phyloP scores from a whole-genome alignment of 2,888 invertebrate species.

The Epinotia bilunana region DNA sequence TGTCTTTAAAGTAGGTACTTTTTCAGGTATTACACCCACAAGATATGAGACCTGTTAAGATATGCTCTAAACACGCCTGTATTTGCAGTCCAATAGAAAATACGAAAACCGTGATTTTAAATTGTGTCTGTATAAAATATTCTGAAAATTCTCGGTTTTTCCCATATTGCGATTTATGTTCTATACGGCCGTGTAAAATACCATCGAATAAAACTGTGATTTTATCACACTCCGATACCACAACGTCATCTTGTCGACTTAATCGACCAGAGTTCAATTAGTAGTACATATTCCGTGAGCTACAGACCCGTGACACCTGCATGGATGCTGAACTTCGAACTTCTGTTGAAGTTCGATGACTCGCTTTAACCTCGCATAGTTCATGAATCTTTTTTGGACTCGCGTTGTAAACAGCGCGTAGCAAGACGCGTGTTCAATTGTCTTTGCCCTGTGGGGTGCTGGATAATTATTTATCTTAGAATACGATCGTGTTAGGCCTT shows the following conservation, averaged over 20 bases:
- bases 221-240: constrained; percentile 22
- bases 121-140: no score
- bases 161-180: neutral
- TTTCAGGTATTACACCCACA: no score
- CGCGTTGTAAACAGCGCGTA: constrained; percentile 32
- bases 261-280: constrained; percentile 37
- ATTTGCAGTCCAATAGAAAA: no score
- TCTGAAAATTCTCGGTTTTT: neutral
- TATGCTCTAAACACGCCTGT: neutral
- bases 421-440: neutral
- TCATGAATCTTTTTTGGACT: constrained; percentile 38
- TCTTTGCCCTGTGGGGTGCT: neutral
- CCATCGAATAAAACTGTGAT: neutral
- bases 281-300: constrained; percentile 9
- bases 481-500: neutral
- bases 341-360: constrained; percentile 59
- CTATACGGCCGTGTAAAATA: neutral
- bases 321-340: constrained; percentile 60
- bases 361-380: constrained; percentile 52
- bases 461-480: neutral
- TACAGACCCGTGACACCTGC: constrained; percentile 28
- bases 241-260: constrained; percentile 20
- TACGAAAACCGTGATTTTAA: no score
- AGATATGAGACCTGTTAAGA: no score
- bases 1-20: no score